Evolutionary conservation across 2,888 invertebrate species (phyloP).

Genomic region (Leucozona laternaria): DNA sequence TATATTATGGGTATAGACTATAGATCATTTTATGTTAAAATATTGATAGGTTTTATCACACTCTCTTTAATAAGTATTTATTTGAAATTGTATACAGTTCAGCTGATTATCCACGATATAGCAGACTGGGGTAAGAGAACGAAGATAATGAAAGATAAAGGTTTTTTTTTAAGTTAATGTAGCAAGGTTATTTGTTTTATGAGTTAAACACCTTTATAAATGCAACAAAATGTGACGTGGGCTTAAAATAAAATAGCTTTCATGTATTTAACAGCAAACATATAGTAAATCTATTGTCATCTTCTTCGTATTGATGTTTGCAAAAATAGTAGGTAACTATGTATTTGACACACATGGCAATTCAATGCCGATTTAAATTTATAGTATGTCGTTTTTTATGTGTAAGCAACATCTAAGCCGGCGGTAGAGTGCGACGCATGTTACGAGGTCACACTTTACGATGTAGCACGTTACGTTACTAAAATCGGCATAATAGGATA

Average conservation of each 20-base stretch:
- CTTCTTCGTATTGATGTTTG: background rate
- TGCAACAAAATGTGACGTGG: background rate
- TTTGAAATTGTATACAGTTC: slow-evolving; percentile 32
- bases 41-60: background rate
- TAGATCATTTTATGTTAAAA: background rate
- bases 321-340: background rate
- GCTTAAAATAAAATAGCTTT: background rate
- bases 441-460: too few relatives aligned
- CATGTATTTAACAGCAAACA: background rate
- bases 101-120: slow-evolving; percentile 23
- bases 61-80: background rate
- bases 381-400: too few relatives aligned
- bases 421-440: too few relatives aligned
- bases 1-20: background rate
- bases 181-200: slow-evolving; percentile 22
- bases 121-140: slow-evolving; percentile 37
- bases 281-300: background rate
- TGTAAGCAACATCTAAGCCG: too few relatives aligned
- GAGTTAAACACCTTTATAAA: background rate
- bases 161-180: background rate
- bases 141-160: slow-evolving; percentile 45
- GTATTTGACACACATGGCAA: background rate
- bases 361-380: background rate
- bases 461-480: too few relatives aligned
- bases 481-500: too few relatives aligned